Base-by-base conservation (phyloP, 64 coral and sea anemone species). In the Dendrophyllia cribrosa region DNA sequence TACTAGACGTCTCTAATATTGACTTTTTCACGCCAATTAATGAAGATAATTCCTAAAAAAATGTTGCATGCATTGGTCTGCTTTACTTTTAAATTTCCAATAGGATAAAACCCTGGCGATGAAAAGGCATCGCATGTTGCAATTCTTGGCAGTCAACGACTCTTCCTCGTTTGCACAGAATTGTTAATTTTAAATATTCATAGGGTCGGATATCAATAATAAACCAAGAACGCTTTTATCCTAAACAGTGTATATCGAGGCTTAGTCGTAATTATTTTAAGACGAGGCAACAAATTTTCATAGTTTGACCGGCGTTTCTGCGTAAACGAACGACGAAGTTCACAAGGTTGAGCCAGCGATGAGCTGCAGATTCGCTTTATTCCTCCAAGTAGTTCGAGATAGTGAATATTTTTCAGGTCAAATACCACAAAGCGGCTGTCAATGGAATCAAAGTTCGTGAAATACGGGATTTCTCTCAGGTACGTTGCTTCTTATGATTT, bases 371-470 rank as follows among this genome's bases (percentile, higher is more conserved):
- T 49, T 67, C 61, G 61, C 62, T 67, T 5, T 47, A 69, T 68
- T 51, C 2, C 13, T 67, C 46, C 1, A 9, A 34, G 24, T 60
- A 6, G 3, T 84, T 43, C 20, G 50, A 34, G 16, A 10, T 7
- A 11, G 58, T 50, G 14, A 43, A n/a, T n/a, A 67, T 46, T 51
- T n/a, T 26, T 79, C 6, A 15, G 3, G 55, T 58, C 20, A 60
- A 43, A 44, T 5, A 23, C 75, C 9, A 62, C 61, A 84, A 51
- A 84, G 80, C 80, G 60, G n/a, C 80, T 67, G 6, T 50, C 80
- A 68, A 84, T 82, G 79, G 79, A 84, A 84, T 67, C 64, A n/a
- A 84, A 47, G n/a, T 23, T 66, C 67, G 62, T 21, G n/a, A 51
- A 50, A 15, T 14, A 67, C 62, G 62, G 61, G 47, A 51, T 50